Conservation (phyloP, 2,888 invertebrate genomes). For the Lordiphosa fenestrarum region DNA sequence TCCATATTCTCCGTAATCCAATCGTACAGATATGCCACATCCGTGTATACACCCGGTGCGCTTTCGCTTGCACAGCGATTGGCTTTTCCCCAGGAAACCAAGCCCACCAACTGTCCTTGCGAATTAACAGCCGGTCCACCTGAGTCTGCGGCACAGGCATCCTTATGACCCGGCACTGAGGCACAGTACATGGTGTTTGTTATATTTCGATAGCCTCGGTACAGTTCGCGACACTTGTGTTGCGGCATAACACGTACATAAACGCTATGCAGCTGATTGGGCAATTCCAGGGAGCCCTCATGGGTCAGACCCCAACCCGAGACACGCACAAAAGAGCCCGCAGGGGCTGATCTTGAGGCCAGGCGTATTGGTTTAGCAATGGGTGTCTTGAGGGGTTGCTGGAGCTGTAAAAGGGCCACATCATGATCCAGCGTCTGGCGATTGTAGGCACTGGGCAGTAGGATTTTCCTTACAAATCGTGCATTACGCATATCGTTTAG, state of each 20-base stretch:
- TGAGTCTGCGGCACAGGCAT: constrained; percentile 77
- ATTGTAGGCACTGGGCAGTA: constrained; percentile 52
- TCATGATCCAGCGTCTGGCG: constrained; percentile 61
- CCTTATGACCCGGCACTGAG: constrained; percentile 58
- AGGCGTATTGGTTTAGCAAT: constrained; percentile 49
- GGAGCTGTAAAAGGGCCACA: constrained; percentile 65
- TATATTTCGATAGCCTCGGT: constrained; percentile 58
- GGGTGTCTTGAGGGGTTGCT: constrained; percentile 40
- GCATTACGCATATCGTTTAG: constrained; percentile 55
- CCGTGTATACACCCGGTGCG: constrained; percentile 88
- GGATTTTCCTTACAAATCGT: constrained; percentile 44
- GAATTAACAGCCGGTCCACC: constrained; percentile 76
- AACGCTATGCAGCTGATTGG: constrained; percentile 68
- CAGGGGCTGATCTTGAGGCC: constrained; percentile 28
- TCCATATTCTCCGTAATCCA: constrained; percentile 59
- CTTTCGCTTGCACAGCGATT: constrained; percentile 80
- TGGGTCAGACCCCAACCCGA: constrained; percentile 72
- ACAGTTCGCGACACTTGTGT: constrained; percentile 46
- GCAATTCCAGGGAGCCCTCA: constrained; percentile 39
- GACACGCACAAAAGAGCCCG: constrained; percentile 55
- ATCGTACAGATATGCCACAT: constrained; percentile 46
- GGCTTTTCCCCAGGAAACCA: constrained; percentile 83
- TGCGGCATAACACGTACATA: constrained; percentile 55
- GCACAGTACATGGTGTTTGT: constrained; percentile 70
- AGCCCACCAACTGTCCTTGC: constrained; percentile 81